Percentiles rank a stretch among this genome's conserved stretches.
Conservation (phyloP, 2,797 vertebrate genomes). For the Galago senegalensis region DNA sequence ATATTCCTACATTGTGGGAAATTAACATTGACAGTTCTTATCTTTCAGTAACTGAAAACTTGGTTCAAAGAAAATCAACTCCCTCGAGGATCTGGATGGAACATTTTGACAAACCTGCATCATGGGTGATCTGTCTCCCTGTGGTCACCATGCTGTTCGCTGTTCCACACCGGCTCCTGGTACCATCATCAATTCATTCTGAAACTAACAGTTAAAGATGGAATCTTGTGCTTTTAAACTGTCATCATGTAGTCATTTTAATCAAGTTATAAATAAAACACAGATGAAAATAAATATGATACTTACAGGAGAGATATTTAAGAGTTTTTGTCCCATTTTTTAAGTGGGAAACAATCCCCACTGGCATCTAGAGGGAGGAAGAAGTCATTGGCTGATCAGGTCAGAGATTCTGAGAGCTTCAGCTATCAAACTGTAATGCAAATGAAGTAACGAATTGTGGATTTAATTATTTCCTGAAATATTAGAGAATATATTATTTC, state of each 20-base stretch:
- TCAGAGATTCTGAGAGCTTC: not conserved
- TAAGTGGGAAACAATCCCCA: not conserved
- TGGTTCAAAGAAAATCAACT: not conserved
- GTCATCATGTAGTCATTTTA: not conserved
- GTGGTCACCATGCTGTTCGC: accelerated
- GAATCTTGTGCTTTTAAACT: not conserved
- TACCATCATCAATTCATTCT: not conserved
- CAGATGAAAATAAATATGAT: slow-evolving; percentile 19
- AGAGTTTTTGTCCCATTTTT: not conserved
- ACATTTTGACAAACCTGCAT: not conserved
- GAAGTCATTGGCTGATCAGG: not conserved
- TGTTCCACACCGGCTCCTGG: not conserved
- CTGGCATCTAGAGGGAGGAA: not conserved
- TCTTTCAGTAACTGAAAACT: slow-evolving; percentile 28
- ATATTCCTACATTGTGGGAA: not conserved
- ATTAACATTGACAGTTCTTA: not conserved
- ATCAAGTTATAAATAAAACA: not conserved
- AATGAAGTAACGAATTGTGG: not conserved
- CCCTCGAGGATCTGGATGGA: not conserved
- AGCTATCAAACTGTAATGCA: not conserved
- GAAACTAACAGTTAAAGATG: not conserved
- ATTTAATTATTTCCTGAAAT: slow-evolving; percentile 38
- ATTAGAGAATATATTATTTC: not conserved
- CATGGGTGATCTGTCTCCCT: not conserved
- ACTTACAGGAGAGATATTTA: not conserved